phyloP scores from a whole-genome alignment of 2,113 vertebrate species.

The Himantopus leucocephalus region DNA sequence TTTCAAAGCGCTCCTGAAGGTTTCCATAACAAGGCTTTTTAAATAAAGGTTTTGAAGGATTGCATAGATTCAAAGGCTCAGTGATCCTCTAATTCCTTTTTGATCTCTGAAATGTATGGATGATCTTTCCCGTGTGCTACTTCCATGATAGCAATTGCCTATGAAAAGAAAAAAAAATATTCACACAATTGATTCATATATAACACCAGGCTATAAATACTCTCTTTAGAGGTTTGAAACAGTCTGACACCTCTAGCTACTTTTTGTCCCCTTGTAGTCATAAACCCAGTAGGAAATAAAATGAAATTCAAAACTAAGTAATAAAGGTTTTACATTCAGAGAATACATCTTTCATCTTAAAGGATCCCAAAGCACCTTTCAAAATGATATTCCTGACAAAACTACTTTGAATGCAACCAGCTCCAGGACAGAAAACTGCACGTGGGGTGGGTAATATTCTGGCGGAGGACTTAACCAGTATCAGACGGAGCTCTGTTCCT shows the following conservation, averaged over 20 bases:
- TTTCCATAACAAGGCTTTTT: conserved; percentile 61
- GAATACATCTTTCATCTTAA: conserved; percentile 65
- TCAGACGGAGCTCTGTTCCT: background rate
- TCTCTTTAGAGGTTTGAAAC: conserved; percentile 66
- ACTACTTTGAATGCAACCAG: conserved; percentile 51
- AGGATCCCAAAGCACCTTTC: conserved; percentile 70
- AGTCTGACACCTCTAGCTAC: conserved; percentile 70
- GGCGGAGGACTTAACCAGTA: background rate
- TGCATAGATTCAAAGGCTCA: conserved; percentile 71
- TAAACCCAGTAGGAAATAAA: conserved; percentile 69
- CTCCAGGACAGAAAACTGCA: conserved; percentile 23
- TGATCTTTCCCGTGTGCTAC: conserved; percentile 94
- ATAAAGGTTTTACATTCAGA: conserved; percentile 70
- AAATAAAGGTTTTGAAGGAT: conserved; percentile 60
- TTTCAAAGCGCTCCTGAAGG: conserved; percentile 54
- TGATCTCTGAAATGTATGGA: conserved; percentile 85
- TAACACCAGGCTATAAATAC: conserved; percentile 71
- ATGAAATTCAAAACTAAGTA: conserved; percentile 64
- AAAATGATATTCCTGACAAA: conserved; percentile 60
- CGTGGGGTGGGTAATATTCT: background rate
- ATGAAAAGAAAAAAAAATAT: conserved; percentile 37
- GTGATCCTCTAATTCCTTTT: conserved; percentile 83
- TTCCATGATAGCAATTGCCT: conserved; percentile 95
- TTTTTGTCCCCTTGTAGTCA: conserved; percentile 72
- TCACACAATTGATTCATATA: conserved; percentile 67